Evolutionary conservation across 2,113 vertebrate species (phyloP).

Genomic region (Pontoporia blainvillei): DNA sequence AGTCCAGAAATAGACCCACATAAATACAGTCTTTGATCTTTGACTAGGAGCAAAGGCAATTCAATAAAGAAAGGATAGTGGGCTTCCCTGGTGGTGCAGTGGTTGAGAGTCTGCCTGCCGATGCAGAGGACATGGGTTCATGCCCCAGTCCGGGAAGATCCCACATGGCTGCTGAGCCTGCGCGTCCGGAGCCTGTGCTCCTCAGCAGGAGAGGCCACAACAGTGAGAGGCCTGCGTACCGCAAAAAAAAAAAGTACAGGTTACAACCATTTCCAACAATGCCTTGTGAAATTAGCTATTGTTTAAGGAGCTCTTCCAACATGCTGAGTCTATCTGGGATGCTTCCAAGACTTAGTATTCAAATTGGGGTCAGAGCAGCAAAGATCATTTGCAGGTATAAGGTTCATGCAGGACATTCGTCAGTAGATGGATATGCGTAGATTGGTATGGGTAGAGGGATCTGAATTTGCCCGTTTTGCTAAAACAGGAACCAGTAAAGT

Average conservation of each 20-base stretch:
- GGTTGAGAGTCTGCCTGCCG: too few species aligned
- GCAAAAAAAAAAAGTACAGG: neutral
- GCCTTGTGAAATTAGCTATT: neutral
- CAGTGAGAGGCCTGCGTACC: too few species aligned
- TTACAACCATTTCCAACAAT: neutral
- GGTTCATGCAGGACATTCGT: neutral
- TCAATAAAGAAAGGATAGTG: neutral
- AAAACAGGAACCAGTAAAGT: slow-evolving; percentile 20
- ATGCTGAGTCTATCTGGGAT: neutral
- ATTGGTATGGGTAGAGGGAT: neutral
- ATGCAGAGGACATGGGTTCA: too few species aligned
- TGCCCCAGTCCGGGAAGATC: too few species aligned
- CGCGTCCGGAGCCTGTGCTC: too few species aligned
- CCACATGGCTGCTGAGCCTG: too few species aligned
- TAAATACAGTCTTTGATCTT: neutral
- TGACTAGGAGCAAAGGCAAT: neutral
- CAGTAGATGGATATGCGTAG: neutral
- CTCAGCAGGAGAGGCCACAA: too few species aligned
- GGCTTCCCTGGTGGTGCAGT: too few species aligned
- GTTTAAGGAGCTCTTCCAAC: neutral
- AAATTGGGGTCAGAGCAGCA: neutral
- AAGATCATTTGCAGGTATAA: neutral
- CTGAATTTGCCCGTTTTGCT: neutral
- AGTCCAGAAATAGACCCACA: neutral
- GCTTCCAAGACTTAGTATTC: neutral